Evolutionary conservation across 2,888 invertebrate species (phyloP).

Genomic region (Hydriomena furcata): DNA sequence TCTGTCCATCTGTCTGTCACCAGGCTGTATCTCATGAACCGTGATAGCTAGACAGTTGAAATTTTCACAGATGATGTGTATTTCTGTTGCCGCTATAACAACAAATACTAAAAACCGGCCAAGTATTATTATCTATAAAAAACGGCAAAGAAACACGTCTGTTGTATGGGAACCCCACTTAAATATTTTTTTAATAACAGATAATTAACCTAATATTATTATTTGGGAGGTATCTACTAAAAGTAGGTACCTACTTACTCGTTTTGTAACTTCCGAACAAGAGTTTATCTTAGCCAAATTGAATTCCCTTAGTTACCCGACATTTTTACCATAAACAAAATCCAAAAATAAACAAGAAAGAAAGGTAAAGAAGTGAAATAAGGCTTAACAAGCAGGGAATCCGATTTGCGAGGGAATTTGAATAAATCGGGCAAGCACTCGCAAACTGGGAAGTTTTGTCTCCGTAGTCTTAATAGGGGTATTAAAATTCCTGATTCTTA

Average conservation of each 20-base stretch:
- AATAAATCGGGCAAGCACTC: conserved; percentile 60
- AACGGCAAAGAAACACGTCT: too few relatives aligned
- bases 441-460: conserved; percentile 38
- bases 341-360: conserved; percentile 54
- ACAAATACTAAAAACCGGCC: too few relatives aligned
- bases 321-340: conserved; percentile 39
- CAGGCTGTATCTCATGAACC: too few relatives aligned
- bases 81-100: too few relatives aligned
- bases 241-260: background rate
- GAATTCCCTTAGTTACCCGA: conserved; percentile 15
- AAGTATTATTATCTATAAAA: too few relatives aligned
- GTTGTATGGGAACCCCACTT: too few relatives aligned
- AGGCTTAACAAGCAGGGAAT: conserved; percentile 77
- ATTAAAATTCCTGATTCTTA: conserved; percentile 25
- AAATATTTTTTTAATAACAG: too few relatives aligned
- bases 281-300: conserved; percentile 8
- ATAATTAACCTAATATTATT: too few relatives aligned
- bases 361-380: conserved; percentile 64
- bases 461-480: conserved; percentile 22
- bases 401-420: conserved; percentile 76
- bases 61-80: too few relatives aligned
- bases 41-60: too few relatives aligned
- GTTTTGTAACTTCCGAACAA: too few relatives aligned
- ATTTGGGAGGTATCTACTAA: background rate
- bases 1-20: too few relatives aligned